Base-by-base conservation (phyloP, 2,113 vertebrate genomes). In the Larimichthys polyactis region DNA sequence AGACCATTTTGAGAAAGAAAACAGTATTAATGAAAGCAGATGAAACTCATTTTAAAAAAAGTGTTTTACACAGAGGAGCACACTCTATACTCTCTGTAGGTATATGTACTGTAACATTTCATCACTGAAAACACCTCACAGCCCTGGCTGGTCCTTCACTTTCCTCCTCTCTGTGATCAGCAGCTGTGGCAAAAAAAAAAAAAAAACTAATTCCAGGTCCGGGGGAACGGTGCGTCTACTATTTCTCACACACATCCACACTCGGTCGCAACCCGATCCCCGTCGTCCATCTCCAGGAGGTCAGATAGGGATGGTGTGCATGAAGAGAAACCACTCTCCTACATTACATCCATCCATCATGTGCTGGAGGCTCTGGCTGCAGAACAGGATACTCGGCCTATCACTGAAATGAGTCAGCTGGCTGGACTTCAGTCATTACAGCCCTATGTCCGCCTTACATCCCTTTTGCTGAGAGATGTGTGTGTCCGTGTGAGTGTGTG, bases 321-420 rank as follows among this genome's bases (percentile, higher is more conserved):
- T 69, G 59, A 83, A 52, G 54, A 85, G 81, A 80, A 81, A 87
- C 72, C 81, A 83, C 86, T 89, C 49, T 71, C 49, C 62, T 44
- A 87, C 84, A 92, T 89, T 88, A 72, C 73, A 79, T 67, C 68
- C 86, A 92, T 94, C 84, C 81, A 91, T 94, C 88, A 90, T 27
- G 68, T 58, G 54, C 48, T 24, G 71, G 69, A 79, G 62, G 64
- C 20, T 74, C 46, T 54, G 75, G 75, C 76, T 64, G 55, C 78
- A 64, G 49, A 84, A 55, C 70, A 73, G 59, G 62, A 78, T 46
- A 36, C 69, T 73, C 43, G 22, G 27, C 62, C 70, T 72, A 67
- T 85, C 89, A 89, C 64, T 63, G 64, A 60, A 78, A 89, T 81
- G 78, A 86, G 85, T 85, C 85, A 62, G 66, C 84, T 71, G 79